Evolutionary conservation across 2,797 vertebrate genomes (phyloP), one percentile per base, ranked within the genome.

Genomic region (Lycodopsis pacificus): DNA sequence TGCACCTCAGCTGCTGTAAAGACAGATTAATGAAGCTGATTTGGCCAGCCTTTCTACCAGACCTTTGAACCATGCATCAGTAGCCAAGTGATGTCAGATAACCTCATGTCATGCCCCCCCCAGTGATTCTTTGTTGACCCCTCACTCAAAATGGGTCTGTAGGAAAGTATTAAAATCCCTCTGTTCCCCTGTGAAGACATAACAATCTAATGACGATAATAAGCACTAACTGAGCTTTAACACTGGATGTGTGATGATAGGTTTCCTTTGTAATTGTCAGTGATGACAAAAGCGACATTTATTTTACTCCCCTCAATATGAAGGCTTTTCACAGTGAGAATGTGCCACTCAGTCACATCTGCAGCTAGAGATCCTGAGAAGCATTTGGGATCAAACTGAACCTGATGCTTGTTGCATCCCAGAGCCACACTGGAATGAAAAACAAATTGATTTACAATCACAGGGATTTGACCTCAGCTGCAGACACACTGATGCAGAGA

Each of bases 301-400:
- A 14, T 65, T 71, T 65, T 48, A 22, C n/a, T 71, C 0, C 8
- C 17, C 8, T 61, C 32, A 6, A 42, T 36, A 19, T 49, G 6
- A 74, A 34, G 22, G 7, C 2, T 36, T 73, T 67, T 36, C 30
- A 44, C 9, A 42, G 54, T 56, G 57, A 77, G 1, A 62, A 48
- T 72, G 63, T 85, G 22, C 40, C 76, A 62, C 63, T 7, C 69
- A 76, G 79, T 79, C 71, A 68, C 54, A 76, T 77, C 40, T 65
- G 73, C 57, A 72, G 54, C 19, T 7, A 30, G 63, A 70, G 25
- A 61, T 1, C 44, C 25, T 4, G 51, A 68, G 64, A 64, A 57
- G 44, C 75, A 77, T 53, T 65, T 56, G 5, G 46, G 53, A 22
- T 74, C 54, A 71, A 66, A 73, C 12, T 73, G 17, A 75, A 81